A percentile compares a stretch with the other conserved stretches of the same genome.
phyloP scores from a whole-genome alignment of 1,140 invertebrate species.

The Sinella curviseta region DNA sequence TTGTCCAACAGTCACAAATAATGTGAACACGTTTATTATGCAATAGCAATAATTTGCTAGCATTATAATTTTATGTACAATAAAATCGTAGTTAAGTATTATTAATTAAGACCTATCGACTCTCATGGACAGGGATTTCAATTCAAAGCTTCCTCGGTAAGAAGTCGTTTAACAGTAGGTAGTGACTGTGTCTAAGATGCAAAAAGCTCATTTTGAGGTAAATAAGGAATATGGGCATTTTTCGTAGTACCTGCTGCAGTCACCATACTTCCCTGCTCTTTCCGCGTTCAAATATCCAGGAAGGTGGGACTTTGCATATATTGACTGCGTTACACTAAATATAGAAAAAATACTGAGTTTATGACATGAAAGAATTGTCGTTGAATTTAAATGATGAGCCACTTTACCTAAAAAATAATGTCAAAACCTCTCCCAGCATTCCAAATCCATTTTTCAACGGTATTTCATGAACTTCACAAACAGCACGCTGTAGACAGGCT shows the following conservation, averaged over 20 bases:
- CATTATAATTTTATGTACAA: no score
- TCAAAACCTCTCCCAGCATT: slow-evolving; percentile 45
- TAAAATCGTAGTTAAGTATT: no score
- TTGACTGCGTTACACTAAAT: slow-evolving; percentile 39
- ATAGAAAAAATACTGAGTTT: not conserved
- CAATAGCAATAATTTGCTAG: no score
- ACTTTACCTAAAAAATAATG: slow-evolving; percentile 44
- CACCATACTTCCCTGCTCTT: slow-evolving; percentile 40
- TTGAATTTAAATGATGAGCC: not conserved
- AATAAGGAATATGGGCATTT: slow-evolving; percentile 42
- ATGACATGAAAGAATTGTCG: not conserved
- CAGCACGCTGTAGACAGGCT: slow-evolving; percentile 40
- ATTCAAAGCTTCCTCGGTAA: no score
- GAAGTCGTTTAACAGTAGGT: no score
- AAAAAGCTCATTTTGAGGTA: slow-evolving; percentile 21
- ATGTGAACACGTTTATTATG: no score
- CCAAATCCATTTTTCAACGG: slow-evolving; percentile 42
- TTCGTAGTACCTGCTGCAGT: slow-evolving; percentile 35
- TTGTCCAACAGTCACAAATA: no score
- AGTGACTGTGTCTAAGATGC: no score
- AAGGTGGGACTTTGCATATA: slow-evolving; percentile 39
- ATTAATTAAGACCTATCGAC: no score
- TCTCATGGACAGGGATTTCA: no score
- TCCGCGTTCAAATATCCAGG: slow-evolving; percentile 44
- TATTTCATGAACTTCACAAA: slow-evolving; percentile 47